Conservation (phyloP, 2,888 invertebrate species). For the Aleiodes testaceus region DNA sequence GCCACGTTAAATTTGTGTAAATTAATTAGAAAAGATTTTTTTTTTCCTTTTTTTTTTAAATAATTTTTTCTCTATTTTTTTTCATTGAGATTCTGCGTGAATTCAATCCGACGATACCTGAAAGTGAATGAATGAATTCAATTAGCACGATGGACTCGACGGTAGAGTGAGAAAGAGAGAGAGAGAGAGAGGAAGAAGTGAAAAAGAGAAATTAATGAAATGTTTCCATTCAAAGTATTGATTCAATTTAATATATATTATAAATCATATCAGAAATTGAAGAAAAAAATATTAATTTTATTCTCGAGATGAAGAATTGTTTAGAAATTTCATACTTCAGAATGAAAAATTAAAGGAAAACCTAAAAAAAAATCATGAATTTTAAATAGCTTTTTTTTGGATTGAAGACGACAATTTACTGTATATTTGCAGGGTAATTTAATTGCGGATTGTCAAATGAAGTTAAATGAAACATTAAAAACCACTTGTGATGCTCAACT, state of each 20-base stretch:
- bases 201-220: slow-evolving; percentile 38
- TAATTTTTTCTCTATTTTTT: not conserved
- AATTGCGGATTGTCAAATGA: slow-evolving; percentile 37
- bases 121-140: slow-evolving; percentile 27
- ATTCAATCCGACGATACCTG: slow-evolving; percentile 32
- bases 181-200: not conserved
- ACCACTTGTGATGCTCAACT: slow-evolving; percentile 52
- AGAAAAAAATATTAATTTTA: slow-evolving; percentile 44
- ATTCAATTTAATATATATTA: slow-evolving; percentile 48
- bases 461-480: slow-evolving; percentile 43
- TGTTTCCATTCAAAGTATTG: slow-evolving; percentile 46
- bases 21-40: slow-evolving; percentile 33
- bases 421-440: slow-evolving; percentile 34
- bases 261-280: slow-evolving; percentile 53
- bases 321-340: slow-evolving; percentile 7
- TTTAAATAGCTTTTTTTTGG: not conserved
- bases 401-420: slow-evolving; percentile 10
- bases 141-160: not conserved
- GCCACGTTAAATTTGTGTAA: slow-evolving; percentile 38
- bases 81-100: slow-evolving; percentile 25
- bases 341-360: not conserved
- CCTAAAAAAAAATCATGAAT: slow-evolving; percentile 6
- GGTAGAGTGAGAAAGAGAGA: not conserved
- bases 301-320: slow-evolving; percentile 1
- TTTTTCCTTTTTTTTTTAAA: slow-evolving; percentile 2